Percentiles rank a stretch among this genome's conserved stretches.
These are phyloP conservation scores for Brenthis daphne DNA, from an alignment of 2,888 invertebrate genomes.

Conservation along the genomic window DNA sequence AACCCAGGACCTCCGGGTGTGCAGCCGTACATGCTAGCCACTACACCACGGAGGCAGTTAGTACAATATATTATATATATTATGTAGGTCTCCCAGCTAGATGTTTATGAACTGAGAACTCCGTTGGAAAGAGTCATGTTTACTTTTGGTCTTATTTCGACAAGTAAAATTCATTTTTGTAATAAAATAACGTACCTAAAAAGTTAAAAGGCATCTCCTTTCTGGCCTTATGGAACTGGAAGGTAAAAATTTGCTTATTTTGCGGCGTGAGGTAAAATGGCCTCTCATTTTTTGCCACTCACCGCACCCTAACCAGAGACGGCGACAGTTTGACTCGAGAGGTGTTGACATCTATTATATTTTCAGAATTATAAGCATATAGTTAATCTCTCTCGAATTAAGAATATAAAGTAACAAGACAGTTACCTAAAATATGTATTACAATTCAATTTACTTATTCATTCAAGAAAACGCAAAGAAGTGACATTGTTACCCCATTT, in stretches of 20 bases:
- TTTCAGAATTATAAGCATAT: conserved; percentile 20
- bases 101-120: conserved; percentile 30
- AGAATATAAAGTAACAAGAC: too few species aligned
- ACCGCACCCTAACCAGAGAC: conserved; percentile 39
- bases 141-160: conserved; percentile 42
- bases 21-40: too few species aligned
- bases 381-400: conserved; percentile 5
- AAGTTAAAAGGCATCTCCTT: conserved; percentile 46
- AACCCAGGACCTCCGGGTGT: too few species aligned
- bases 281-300: conserved; percentile 46
- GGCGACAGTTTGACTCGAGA: conserved; percentile 44
- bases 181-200: conserved; percentile 47
- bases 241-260: conserved; percentile 49
- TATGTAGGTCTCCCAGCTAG: conserved; percentile 32
- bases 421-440: too few species aligned
- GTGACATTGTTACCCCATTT: too few species aligned
- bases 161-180: conserved; percentile 45
- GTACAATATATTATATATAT: neutral
- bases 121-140: conserved; percentile 38
- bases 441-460: too few species aligned
- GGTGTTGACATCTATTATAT: conserved; percentile 41
- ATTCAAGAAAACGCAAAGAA: too few species aligned
- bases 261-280: conserved; percentile 45
- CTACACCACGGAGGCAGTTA: too few species aligned
- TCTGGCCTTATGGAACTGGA: conserved; percentile 43